These are phyloP conservation scores for Sylvilagus bachmani DNA, from an alignment of 2,113 vertebrate genomes.

Conservation along the genomic window DNA sequence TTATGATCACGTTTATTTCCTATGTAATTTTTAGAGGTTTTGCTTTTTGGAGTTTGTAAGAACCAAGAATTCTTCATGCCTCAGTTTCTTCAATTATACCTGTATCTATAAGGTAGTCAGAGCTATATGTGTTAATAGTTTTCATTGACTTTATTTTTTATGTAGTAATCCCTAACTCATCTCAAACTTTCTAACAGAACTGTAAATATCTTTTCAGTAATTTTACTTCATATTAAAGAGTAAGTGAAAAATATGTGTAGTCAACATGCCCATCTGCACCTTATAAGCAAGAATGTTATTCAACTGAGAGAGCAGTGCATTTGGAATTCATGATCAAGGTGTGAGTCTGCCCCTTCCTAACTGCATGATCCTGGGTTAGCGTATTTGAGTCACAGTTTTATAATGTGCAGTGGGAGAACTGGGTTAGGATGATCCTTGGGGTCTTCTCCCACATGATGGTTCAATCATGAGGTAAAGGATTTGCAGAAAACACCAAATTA, in stretches of 20 bases:
- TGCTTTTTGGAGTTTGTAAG: not conserved
- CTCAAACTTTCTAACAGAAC: slow-evolving; percentile 7
- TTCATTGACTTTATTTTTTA: not conserved
- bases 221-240: not conserved
- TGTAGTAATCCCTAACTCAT: not conserved
- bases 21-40: not conserved
- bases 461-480: slow-evolving; percentile 10
- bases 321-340: not conserved
- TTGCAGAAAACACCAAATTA: not conserved
- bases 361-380: not conserved
- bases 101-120: not conserved
- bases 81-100: not conserved
- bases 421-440: not conserved
- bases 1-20: not conserved
- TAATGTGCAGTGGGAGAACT: slow-evolving; percentile 56
- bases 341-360: not conserved
- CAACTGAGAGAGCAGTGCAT: not conserved
- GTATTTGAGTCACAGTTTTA: not conserved
- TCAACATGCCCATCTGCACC: not conserved
- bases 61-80: not conserved
- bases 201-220: not conserved
- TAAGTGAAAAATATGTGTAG: not conserved
- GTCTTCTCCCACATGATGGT: not conserved
- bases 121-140: not conserved
- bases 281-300: not conserved